Evolutionary conservation across 2,797 vertebrate species (phyloP).

Genomic region (Rhabdophis nuchalis): DNA sequence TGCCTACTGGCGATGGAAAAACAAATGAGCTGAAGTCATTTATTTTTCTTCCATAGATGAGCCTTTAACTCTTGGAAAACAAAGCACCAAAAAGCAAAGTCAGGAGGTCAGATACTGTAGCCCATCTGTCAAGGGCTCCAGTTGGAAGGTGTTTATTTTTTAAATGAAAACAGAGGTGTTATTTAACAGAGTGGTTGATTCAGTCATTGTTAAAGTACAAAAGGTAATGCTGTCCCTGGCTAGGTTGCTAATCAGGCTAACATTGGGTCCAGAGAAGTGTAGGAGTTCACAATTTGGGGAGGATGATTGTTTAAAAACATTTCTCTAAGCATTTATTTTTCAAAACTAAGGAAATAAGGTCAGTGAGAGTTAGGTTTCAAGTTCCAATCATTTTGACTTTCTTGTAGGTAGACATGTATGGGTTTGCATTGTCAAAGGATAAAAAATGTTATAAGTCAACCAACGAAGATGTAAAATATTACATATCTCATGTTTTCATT

Average conservation of each 20-base stretch:
- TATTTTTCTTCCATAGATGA: slow-evolving; percentile 66
- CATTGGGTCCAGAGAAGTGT: neutral
- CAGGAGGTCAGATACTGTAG: neutral
- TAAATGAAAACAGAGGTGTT: rapidly evolving
- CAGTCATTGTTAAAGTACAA: neutral
- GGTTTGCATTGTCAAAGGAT: neutral
- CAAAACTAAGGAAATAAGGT: neutral
- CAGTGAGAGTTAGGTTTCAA: neutral
- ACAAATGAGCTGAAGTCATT: slow-evolving; percentile 77
- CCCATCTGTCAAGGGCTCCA: rapidly evolving
- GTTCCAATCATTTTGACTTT: neutral
- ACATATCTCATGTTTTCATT: neutral
- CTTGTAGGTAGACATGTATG: neutral
- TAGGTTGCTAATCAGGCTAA: neutral
- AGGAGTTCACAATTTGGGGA: neutral
- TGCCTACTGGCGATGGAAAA: slow-evolving; percentile 80
- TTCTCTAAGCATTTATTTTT: neutral
- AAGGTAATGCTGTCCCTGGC: neutral
- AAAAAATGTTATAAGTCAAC: neutral
- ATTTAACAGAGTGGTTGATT: neutral
- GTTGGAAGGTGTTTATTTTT: rapidly evolving
- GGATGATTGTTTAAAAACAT: neutral
- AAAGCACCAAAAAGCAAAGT: neutral
- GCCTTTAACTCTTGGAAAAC: slow-evolving; percentile 62
- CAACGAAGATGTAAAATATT: neutral